Percentiles rank a stretch among this genome's conserved stretches.
These are phyloP conservation scores for Vulpes ferrilata DNA, from an alignment of 2,113 vertebrate species.

Conservation along the genomic window DNA sequence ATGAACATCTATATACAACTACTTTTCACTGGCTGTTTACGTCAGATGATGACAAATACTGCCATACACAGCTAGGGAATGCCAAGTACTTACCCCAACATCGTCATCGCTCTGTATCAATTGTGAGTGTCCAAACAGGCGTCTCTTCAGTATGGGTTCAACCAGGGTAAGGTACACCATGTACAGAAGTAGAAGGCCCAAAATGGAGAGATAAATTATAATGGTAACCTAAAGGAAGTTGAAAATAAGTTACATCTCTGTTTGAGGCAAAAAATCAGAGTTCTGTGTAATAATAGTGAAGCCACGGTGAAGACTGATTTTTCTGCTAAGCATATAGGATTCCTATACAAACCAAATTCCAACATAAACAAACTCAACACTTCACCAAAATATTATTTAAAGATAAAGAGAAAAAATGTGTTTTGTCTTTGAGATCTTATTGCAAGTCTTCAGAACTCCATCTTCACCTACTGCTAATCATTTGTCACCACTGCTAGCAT, in stretches of 20 bases:
- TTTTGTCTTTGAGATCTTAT: not conserved
- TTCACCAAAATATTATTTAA: constrained; percentile 24
- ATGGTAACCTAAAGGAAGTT: constrained; percentile 93
- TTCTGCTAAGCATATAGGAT: not conserved
- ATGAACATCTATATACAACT: not conserved
- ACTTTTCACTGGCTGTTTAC: not conserved
- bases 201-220: constrained; percentile 97
- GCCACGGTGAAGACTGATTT: not conserved
- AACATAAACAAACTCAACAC: constrained; percentile 39
- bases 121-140: constrained; percentile 97
- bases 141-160: constrained; percentile 97
- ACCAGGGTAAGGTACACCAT: constrained; percentile 98
- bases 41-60: not conserved
- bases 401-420: not conserved
- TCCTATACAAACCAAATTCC: constrained; percentile 30
- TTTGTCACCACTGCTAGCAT: not conserved
- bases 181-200: constrained; percentile 97
- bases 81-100: constrained; percentile 92
- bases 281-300: not conserved
- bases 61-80: not conserved
- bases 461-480: constrained; percentile 28
- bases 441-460: not conserved
- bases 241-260: constrained; percentile 64
- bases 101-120: constrained; percentile 98
- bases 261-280: constrained; percentile 39